Percentiles rank a stretch among this genome's conserved stretches.
Evolutionary conservation across 1,140 invertebrate genomes (phyloP).

Genomic region (Tetraneura akinire): DNA sequence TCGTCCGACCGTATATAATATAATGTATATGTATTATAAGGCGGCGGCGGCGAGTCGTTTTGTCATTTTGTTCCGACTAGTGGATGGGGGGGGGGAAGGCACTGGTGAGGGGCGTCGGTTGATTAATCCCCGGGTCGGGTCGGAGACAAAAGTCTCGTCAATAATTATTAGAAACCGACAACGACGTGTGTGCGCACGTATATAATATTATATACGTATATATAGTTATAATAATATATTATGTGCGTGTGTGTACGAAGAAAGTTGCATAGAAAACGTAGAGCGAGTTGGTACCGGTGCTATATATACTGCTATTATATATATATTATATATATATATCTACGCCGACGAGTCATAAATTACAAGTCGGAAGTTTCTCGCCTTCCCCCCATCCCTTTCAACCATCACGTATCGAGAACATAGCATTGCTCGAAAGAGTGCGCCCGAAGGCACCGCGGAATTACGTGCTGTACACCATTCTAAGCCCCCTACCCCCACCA

Average conservation of each 20-base stretch:
- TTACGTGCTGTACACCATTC: slow-evolving; percentile 26
- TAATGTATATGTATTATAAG: background rate
- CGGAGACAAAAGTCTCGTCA: slow-evolving; percentile 51
- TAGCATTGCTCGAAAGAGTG: slow-evolving; percentile 49
- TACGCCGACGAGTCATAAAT: slow-evolving; percentile 44
- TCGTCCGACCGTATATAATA: slow-evolving; percentile 1
- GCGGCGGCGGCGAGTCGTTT: slow-evolving; percentile 12
- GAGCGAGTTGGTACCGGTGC: too few relatives aligned
- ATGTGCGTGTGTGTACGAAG: slow-evolving; percentile 18
- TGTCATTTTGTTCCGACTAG: background rate
- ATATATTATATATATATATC: too few relatives aligned
- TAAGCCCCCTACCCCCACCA: background rate
- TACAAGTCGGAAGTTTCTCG: slow-evolving; percentile 49
- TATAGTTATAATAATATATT: too few relatives aligned
- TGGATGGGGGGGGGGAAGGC: background rate
- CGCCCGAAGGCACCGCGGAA: slow-evolving; percentile 49
- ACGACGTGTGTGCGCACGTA: background rate
- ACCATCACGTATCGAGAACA: slow-evolving; percentile 11
- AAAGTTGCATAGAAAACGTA: slow-evolving; percentile 50
- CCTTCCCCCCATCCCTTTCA: background rate
- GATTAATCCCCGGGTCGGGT: slow-evolving; percentile 46
- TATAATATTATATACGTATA: background rate
- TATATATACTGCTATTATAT: too few relatives aligned
- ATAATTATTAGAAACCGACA: slow-evolving; percentile 48
- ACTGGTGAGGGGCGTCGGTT: background rate